Evolutionary conservation across 2,888 invertebrate genomes (phyloP).

Genomic region (Phengaris alcon): DNA sequence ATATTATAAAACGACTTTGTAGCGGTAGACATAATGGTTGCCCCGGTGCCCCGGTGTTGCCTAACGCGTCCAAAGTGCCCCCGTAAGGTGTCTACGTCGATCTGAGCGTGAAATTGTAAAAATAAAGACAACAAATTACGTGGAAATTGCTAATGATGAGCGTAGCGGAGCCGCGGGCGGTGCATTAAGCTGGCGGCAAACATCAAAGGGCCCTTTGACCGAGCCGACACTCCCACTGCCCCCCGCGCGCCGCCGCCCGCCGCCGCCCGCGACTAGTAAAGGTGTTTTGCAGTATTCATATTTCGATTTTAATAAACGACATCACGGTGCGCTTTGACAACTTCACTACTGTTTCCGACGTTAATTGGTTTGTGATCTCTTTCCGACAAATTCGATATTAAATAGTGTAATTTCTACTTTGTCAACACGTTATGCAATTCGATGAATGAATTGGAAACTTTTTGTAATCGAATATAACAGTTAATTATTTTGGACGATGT

Average conservation of each 20-base stretch:
- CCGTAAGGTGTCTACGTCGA: constrained; percentile 50
- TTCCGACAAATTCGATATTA: not conserved
- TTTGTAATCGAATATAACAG: too few relatives aligned
- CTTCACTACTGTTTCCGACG: not conserved
- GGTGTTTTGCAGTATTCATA: constrained; percentile 36
- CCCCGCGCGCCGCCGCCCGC: constrained; percentile 37
- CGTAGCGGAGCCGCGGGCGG: constrained; percentile 74
- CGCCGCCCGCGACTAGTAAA: constrained; percentile 36
- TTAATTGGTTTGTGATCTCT: constrained; percentile 16
- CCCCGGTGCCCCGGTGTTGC: constrained; percentile 1
- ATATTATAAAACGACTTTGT: not conserved
- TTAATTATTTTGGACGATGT: too few relatives aligned
- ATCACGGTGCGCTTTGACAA: constrained; percentile 19
- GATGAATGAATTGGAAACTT: too few relatives aligned
- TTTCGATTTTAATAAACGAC: constrained; percentile 28
- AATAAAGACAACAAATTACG: constrained; percentile 79
- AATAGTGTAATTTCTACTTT: not conserved
- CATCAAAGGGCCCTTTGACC: constrained; percentile 79
- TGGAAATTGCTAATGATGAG: constrained; percentile 80
- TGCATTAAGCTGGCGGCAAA: constrained; percentile 80
- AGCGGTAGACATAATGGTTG: not conserved
- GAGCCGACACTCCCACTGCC: constrained; percentile 75
- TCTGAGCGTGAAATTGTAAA: constrained; percentile 68
- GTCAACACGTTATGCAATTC: too few relatives aligned
- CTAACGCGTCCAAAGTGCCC: not conserved